Evolutionary conservation across 1,140 invertebrate genomes (phyloP).

Genomic region (Saccostrea glomerata): DNA sequence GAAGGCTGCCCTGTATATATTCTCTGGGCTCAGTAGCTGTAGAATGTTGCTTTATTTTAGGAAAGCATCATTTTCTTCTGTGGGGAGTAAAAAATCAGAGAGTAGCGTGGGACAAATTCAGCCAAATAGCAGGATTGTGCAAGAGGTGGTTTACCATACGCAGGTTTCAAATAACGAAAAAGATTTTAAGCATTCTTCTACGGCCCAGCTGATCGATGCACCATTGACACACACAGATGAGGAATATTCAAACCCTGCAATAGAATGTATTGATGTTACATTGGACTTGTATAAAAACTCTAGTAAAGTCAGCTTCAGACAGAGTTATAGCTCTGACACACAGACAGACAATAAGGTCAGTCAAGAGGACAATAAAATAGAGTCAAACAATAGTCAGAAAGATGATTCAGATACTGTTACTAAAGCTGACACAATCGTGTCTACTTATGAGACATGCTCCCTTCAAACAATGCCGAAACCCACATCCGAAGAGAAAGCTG

Average conservation of each 20-base stretch:
- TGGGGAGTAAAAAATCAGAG: background rate
- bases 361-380: background rate
- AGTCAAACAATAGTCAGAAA: background rate
- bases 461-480: too few relatives aligned
- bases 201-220: slow-evolving; percentile 11
- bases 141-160: background rate
- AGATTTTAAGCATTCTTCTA: slow-evolving; percentile 14
- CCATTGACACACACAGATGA: background rate
- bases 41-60: slow-evolving; percentile 7
- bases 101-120: background rate
- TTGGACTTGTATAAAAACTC: background rate
- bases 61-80: background rate
- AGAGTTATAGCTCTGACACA: background rate
- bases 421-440: too few relatives aligned
- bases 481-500: too few relatives aligned
- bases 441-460: too few relatives aligned
- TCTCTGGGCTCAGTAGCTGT: background rate
- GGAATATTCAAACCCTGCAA: background rate
- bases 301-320: background rate
- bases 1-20: too few relatives aligned
- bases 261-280: background rate
- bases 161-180: background rate
- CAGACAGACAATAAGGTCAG: background rate
- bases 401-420: too few relatives aligned
- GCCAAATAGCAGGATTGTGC: background rate